phyloP scores from a whole-genome alignment of 2,797 vertebrate species.

The Neostethus bicornis region DNA sequence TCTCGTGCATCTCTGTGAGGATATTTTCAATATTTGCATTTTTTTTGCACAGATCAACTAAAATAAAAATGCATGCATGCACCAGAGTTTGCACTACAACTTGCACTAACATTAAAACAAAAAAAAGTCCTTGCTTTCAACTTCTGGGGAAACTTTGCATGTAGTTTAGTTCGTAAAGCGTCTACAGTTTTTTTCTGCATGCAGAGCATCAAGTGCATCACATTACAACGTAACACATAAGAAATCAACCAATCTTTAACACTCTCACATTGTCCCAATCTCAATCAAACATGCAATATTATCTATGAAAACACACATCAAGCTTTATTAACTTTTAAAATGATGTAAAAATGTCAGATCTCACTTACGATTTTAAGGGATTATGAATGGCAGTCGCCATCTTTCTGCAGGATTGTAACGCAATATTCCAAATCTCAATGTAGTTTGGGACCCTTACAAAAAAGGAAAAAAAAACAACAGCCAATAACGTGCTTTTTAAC shows the following conservation, averaged over 20 bases:
- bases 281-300: too few relatives aligned
- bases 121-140: slow-evolving; percentile 41
- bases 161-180: too few relatives aligned
- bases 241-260: too few relatives aligned
- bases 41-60: too few relatives aligned
- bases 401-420: slow-evolving; percentile 94
- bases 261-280: too few relatives aligned
- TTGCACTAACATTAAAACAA: slow-evolving; percentile 39
- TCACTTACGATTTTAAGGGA: slow-evolving; percentile 97
- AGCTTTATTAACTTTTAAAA: too few relatives aligned
- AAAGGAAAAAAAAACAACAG: slow-evolving; percentile 75
- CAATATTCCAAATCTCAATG: slow-evolving; percentile 96
- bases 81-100: slow-evolving; percentile 28
- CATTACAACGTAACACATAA: too few relatives aligned
- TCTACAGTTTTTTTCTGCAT: slow-evolving; percentile 16
- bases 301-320: too few relatives aligned
- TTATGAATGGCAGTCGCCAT: slow-evolving; percentile 99
- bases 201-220: slow-evolving; percentile 22
- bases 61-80: slow-evolving; percentile 1
- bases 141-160: slow-evolving; percentile 47
- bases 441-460: slow-evolving; percentile 92
- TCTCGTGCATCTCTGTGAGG: too few relatives aligned
- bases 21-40: too few relatives aligned
- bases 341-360: slow-evolving; percentile 8
- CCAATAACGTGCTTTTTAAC: slow-evolving; percentile 84